Percentiles rank a stretch among this genome's conserved stretches.
Conservation (phyloP, 2,113 vertebrate species). For the Rutilus rutilus region DNA sequence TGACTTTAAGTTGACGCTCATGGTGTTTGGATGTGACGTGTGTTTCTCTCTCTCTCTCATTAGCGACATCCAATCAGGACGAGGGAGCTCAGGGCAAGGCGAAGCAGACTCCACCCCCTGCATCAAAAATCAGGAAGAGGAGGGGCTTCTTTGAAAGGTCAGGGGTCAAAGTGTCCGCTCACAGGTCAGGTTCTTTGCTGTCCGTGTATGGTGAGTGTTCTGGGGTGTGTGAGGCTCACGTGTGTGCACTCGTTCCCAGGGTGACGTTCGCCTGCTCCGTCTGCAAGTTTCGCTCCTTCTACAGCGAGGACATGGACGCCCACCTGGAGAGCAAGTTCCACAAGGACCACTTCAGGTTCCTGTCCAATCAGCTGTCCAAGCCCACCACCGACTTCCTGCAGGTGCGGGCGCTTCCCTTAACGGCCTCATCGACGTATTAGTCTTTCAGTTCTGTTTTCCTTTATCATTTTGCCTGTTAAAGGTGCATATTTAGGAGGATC, state of each 20-base stretch:
- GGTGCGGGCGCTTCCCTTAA: conserved; percentile 65
- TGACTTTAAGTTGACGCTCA: too few species aligned
- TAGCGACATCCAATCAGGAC: conserved; percentile 70
- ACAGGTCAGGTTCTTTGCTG: conserved; percentile 43
- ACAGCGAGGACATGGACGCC: conserved; percentile 86
- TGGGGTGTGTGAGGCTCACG: not conserved
- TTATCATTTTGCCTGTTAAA: too few species aligned
- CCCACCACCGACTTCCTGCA: conserved; percentile 92
- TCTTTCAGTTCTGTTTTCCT: too few species aligned
- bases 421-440: too few species aligned
- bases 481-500: too few species aligned
- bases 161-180: conserved; percentile 32
- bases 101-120: conserved; percentile 62
- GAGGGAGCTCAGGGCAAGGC: conserved; percentile 76
- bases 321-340: conserved; percentile 94
- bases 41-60: not conserved
- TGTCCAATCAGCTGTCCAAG: conserved; percentile 86
- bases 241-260: conserved; percentile 66
- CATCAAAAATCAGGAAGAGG: conserved; percentile 78
- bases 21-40: not conserved
- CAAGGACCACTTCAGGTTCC: conserved; percentile 90
- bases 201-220: not conserved
- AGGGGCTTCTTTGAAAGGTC: conserved; percentile 93
- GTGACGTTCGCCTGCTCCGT: conserved; percentile 92
- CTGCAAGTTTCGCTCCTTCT: conserved; percentile 93